Base-by-base conservation (phyloP, 2,797 vertebrate genomes). In the Ibycter americanus region DNA sequence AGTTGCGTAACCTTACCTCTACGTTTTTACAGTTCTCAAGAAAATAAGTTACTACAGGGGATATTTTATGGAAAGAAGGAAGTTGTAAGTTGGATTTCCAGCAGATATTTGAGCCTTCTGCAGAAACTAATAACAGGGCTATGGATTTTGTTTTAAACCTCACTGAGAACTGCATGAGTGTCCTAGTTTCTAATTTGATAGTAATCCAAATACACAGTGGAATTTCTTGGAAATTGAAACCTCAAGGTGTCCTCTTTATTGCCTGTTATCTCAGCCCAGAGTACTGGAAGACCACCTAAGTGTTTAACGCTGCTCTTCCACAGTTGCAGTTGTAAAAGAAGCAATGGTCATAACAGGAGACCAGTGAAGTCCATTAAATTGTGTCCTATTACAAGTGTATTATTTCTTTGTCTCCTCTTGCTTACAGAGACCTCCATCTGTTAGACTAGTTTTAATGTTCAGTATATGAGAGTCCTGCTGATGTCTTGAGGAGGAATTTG, bases 171-270 rank as follows among this genome's bases (percentile, higher is more conserved):
- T 68, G 68, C 27, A 3, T 85, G 94, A 94, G 81, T 90, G 89
- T 93, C 94, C 94, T 92, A 90, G 78, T 93, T 96, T 93, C 94
- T 97, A 87, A 97, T 95, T 92, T 84, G 80, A 94, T 88, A 97
- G 87, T 91, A 67, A 96, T 96, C 92, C 93, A 93, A 87, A 86
- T 87, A 90, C 92, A 96, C 89, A 86, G 89, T 92, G 92, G 95
- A 97, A 91, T 95, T 94, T 86, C 89, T 83, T 94, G 94, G 89
- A 95, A 96, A 96, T 93, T 96, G 93, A 94, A 95, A 78, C 88
- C 92, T 96, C 91, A 95, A 76, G 89, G 90, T 94, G 95, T 91
- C 92, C 74, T 95, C 67, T 94, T 91, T 93, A 92, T 96, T 96
- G 94, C 85, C 83, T 91, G 62, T 83, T 93, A 93, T 91, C 89